A percentile compares a stretch with the other conserved stretches of the same genome.
These are phyloP conservation scores for Gobio gobio DNA, from an alignment of 2,113 vertebrate species.

Conservation along the genomic window DNA sequence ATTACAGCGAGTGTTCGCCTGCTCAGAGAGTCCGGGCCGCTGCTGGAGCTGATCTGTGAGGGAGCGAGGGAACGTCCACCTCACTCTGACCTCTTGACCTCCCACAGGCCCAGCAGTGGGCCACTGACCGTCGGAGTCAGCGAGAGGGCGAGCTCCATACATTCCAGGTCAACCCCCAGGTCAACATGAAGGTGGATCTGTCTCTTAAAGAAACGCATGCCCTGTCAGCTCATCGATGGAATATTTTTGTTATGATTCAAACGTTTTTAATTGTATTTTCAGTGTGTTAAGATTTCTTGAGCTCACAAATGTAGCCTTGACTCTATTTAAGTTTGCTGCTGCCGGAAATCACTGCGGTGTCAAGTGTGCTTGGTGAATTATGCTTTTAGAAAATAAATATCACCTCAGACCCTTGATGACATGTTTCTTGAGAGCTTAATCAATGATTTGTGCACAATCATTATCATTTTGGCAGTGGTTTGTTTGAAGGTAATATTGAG, in stretches of 20 bases:
- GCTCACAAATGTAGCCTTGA: background rate
- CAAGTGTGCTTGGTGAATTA: background rate
- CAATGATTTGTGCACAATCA: conserved; percentile 38
- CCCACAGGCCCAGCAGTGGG: background rate
- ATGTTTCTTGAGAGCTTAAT: conserved; percentile 23
- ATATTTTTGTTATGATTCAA: background rate
- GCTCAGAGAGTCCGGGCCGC: conserved; percentile 58
- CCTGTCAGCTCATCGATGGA: background rate
- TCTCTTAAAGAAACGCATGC: background rate
- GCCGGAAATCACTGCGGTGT: background rate
- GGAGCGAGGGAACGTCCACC: conserved; percentile 42
- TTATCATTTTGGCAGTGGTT: conserved; percentile 35
- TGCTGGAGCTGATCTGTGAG: conserved; percentile 49
- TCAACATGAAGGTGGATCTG: conserved; percentile 22
- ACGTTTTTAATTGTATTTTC: background rate
- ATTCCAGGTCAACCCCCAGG: background rate
- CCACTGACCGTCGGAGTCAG: conserved; percentile 6
- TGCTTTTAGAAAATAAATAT: background rate
- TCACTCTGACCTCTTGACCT: conserved; percentile 40
- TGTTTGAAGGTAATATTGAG: conserved; percentile 23
- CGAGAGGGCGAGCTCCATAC: background rate
- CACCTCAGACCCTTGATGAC: conserved; percentile 1
- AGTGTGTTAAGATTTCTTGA: background rate
- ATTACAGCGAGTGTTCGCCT: conserved; percentile 65
- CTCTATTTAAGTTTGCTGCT: background rate